Evolutionary conservation across 2,797 vertebrate species (phyloP).

Genomic region (Micromesistius poutassou): DNA sequence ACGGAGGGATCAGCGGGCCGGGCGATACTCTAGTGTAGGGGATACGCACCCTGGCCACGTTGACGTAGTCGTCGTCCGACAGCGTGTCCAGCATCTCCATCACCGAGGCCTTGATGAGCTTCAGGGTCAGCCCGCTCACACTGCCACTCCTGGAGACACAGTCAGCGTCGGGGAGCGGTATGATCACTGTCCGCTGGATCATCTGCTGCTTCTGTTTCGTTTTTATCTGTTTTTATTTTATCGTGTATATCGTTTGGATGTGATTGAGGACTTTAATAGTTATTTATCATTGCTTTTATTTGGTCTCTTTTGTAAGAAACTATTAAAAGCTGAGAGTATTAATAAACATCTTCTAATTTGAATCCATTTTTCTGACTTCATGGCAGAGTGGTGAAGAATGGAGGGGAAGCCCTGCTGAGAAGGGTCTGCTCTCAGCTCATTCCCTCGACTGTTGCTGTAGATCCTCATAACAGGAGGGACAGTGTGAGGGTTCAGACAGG

Average conservation of each 20-base stretch:
- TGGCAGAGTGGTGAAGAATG: neutral
- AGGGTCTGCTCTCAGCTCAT: no score
- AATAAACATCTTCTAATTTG: neutral
- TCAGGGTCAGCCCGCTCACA: constrained; percentile 93
- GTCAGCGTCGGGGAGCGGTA: neutral
- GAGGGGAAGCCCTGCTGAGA: neutral
- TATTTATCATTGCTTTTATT: neutral
- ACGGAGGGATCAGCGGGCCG: neutral
- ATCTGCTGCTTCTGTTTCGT: neutral
- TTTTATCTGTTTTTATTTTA: neutral
- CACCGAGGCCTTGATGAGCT: constrained; percentile 96
- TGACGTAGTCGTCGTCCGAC: constrained; percentile 95
- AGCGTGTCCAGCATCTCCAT: constrained; percentile 96
- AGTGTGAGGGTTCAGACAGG: neutral
- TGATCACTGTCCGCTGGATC: no score
- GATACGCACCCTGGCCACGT: constrained; percentile 88
- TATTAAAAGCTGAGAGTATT: neutral
- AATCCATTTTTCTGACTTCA: neutral
- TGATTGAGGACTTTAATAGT: neutral
- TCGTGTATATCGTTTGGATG: neutral
- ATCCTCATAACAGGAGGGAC: neutral
- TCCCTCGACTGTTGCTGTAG: neutral
- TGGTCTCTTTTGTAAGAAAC: neutral
- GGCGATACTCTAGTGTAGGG: neutral
- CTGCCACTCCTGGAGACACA: constrained; percentile 86